Evolutionary conservation across 2,797 vertebrate genomes (phyloP).

Genomic region (Setipinna tenuifilis): DNA sequence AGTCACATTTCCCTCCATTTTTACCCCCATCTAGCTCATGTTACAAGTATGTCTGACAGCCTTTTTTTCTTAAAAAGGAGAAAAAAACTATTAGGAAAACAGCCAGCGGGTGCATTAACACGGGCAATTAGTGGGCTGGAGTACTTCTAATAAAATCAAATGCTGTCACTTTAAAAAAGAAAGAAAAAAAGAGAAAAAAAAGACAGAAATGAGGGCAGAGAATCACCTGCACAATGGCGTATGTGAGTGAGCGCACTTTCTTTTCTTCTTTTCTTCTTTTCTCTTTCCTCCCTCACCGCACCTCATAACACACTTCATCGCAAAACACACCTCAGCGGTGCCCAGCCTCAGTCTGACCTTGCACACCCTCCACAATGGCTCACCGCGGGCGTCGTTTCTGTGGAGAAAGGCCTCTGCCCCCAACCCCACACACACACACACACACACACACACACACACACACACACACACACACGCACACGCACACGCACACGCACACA

Average conservation of each 20-base stretch:
- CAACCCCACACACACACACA: background rate
- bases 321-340: background rate
- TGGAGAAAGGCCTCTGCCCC: slow-evolving; percentile 39
- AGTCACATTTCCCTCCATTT: background rate
- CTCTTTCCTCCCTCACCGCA: no score
- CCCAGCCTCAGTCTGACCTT: slow-evolving; percentile 41
- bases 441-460: no score
- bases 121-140: background rate
- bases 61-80: background rate
- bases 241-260: background rate
- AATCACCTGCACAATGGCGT: background rate
- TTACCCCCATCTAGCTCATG: background rate
- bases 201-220: background rate
- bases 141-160: background rate
- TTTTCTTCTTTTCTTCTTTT: no score
- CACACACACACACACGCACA: no score
- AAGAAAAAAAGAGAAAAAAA: background rate
- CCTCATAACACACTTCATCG: background rate
- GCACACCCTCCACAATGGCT: slow-evolving; percentile 39
- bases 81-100: background rate
- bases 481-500: no score
- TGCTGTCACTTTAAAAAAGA: background rate
- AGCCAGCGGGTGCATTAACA: background rate
- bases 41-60: background rate
- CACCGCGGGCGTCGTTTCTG: slow-evolving; percentile 45